Evolutionary conservation across 2,888 invertebrate genomes (phyloP).

Genomic region (Drosophila peninsularis): DNA sequence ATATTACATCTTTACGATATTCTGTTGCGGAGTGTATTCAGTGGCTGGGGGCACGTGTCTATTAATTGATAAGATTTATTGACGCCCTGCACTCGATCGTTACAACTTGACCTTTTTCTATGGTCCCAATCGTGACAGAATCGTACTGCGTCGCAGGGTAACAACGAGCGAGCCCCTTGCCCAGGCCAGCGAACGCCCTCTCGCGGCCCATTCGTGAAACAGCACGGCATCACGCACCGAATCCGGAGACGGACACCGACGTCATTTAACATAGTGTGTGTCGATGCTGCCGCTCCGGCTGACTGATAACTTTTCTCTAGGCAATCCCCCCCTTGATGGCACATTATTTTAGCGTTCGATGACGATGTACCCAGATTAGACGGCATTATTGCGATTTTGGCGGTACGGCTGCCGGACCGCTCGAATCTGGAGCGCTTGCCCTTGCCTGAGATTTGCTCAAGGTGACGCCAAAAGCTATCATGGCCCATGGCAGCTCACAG

Average conservation of each 20-base stretch:
- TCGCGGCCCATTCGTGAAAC: conserved; percentile 31
- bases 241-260: conserved; percentile 36
- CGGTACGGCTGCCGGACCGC: conserved; percentile 19
- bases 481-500: neutral
- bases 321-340: conserved; percentile 79
- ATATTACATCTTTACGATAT: neutral
- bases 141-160: conserved; percentile 41
- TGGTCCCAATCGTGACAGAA: conserved; percentile 20
- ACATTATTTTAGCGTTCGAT: conserved; percentile 71
- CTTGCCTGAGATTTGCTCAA: conserved; percentile 45
- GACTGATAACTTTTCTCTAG: conserved; percentile 73
- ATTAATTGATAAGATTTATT: conserved; percentile 74
- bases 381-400: conserved; percentile 38
- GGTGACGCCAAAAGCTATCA: conserved; percentile 44
- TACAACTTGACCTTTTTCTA: conserved; percentile 51
- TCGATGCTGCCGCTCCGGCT: conserved; percentile 13
- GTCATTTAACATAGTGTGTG: conserved; percentile 47
- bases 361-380: conserved; percentile 68
- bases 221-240: conserved; percentile 26
- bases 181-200: conserved; percentile 11
- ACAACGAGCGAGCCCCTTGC: conserved; percentile 51
- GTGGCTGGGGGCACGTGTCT: conserved; percentile 25
- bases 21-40: conserved; percentile 13
- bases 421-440: conserved; percentile 43
- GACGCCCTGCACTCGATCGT: conserved; percentile 54